These are phyloP conservation scores for Sturnus vulgaris DNA, from an alignment of 2,113 vertebrate genomes.

Conservation along the genomic window DNA sequence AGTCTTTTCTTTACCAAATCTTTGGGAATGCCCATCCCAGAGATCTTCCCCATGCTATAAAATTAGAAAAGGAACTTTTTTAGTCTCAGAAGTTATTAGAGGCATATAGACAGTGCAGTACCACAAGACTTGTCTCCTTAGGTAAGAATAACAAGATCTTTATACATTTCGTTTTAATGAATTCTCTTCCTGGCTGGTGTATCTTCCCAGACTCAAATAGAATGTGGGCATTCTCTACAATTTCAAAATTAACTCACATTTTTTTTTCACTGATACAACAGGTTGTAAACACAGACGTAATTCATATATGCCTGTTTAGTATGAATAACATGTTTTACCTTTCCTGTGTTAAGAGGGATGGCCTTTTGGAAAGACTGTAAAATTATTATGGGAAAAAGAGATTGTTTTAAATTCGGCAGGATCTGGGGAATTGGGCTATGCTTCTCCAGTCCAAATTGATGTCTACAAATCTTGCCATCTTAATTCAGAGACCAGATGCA, in stretches of 20 bases:
- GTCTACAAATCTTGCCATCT: constrained; percentile 46
- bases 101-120: background rate
- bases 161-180: background rate
- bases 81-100: background rate
- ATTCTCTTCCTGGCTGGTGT: background rate
- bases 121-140: background rate
- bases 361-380: background rate
- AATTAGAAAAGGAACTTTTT: background rate
- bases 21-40: background rate
- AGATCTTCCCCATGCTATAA: background rate
- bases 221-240: background rate
- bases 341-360: background rate
- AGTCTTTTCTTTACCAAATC: background rate
- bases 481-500: constrained; percentile 45
- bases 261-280: background rate
- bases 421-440: background rate
- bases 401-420: constrained; percentile 15
- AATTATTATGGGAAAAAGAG: background rate
- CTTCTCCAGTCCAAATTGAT: background rate
- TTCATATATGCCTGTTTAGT: background rate
- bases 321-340: background rate
- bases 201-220: background rate
- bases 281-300: background rate
- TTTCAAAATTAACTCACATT: background rate
- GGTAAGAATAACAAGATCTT: background rate